phyloP scores from a whole-genome alignment of 2,888 invertebrate genomes.

The Cheilosia variabilis region DNA sequence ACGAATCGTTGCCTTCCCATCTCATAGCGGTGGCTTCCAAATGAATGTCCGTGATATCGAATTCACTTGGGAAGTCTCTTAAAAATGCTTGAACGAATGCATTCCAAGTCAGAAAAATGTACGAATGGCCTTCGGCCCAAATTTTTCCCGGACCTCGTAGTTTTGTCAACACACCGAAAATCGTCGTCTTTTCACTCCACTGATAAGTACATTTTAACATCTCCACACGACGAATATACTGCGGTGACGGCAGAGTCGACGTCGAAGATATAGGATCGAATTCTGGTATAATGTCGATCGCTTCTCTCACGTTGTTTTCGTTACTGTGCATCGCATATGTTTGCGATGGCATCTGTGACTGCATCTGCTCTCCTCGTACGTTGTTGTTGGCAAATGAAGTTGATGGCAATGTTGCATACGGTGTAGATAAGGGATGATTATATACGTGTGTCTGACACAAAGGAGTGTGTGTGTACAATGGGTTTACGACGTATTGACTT shows the following conservation, averaged over 20 bases:
- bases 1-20: conserved; percentile 9
- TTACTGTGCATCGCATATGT: background rate
- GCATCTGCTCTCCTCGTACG: background rate
- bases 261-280: background rate
- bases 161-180: conserved; percentile 3
- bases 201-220: background rate
- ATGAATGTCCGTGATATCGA: background rate
- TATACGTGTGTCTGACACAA: background rate
- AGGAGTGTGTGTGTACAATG: background rate
- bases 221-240: background rate
- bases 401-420: background rate
- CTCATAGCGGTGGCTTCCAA: background rate
- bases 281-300: background rate
- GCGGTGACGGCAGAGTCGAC: too few relatives aligned
- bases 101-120: conserved; percentile 4
- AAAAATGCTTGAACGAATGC: background rate
- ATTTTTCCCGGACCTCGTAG: background rate
- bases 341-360: background rate
- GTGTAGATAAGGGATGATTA: background rate
- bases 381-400: background rate
- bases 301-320: conserved; percentile 10
- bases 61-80: conserved; percentile 1
- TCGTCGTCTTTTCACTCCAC: background rate
- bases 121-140: conserved; percentile 1
- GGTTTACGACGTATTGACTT: background rate